Conservation (phyloP, 2,797 vertebrate genomes). For the Melanotaenia boesemani region DNA sequence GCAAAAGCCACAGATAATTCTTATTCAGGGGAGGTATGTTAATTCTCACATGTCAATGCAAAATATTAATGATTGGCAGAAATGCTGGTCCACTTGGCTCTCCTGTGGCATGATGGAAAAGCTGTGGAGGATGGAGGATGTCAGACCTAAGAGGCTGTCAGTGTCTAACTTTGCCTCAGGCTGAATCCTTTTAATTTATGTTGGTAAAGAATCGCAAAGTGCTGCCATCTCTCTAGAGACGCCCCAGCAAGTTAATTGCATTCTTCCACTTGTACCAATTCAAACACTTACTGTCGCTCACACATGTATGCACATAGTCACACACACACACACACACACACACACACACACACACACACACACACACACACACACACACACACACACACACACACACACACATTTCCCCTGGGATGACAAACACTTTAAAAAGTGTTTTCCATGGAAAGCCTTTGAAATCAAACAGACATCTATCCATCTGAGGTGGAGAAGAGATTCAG, state of each 20-base stretch:
- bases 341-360: not conserved
- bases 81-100: slow-evolving; percentile 55
- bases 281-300: slow-evolving; percentile 47
- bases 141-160: slow-evolving; percentile 69
- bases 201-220: slow-evolving; percentile 77
- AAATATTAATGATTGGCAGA: slow-evolving; percentile 67
- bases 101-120: slow-evolving; percentile 69
- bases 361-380: slow-evolving; percentile 12
- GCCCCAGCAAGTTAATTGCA: slow-evolving; percentile 78
- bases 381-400: slow-evolving; percentile 29
- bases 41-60: slow-evolving; percentile 29
- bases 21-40: slow-evolving; percentile 8
- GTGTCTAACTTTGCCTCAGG: slow-evolving; percentile 72
- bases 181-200: slow-evolving; percentile 76
- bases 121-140: slow-evolving; percentile 55
- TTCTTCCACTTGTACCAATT: slow-evolving; percentile 78
- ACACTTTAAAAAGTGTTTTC: slow-evolving; percentile 64
- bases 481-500: slow-evolving; percentile 49
- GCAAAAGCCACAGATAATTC: not conserved
- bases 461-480: slow-evolving; percentile 44
- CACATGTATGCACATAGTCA: too few relatives aligned
- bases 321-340: slow-evolving; percentile 3
- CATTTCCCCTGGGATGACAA: slow-evolving; percentile 61
- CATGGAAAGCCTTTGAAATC: slow-evolving; percentile 60
- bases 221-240: slow-evolving; percentile 77